Conservation (phyloP, 2,113 vertebrate species). For the Gobiocypris rarus region DNA sequence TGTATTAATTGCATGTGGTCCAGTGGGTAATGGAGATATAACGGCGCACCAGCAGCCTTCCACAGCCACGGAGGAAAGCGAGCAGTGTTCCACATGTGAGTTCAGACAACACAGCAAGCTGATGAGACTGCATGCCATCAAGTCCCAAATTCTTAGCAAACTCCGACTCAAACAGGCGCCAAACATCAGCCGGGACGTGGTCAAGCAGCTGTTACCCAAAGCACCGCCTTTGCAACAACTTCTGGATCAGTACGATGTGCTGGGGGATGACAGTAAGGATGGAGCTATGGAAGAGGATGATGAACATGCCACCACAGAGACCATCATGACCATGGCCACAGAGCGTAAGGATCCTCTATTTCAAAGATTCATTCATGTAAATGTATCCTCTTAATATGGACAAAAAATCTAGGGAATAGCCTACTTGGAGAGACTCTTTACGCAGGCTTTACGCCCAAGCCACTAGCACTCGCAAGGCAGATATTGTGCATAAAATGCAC, state of each 20-base stretch:
- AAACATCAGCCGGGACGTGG: conserved; percentile 94
- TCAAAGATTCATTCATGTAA: neutral
- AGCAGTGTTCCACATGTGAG: conserved; percentile 89
- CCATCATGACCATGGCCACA: conserved; percentile 92
- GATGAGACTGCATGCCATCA: conserved; percentile 95
- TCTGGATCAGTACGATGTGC: conserved; percentile 97
- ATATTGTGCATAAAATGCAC: neutral
- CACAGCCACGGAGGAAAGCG: conserved; percentile 81
- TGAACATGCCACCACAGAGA: conserved; percentile 93
- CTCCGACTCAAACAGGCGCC: conserved; percentile 95
- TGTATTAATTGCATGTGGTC: conserved; percentile 82
- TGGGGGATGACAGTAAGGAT: conserved; percentile 91
- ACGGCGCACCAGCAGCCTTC: conserved; percentile 77
- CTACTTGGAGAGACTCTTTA: conserved; percentile 5
- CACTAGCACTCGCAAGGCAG: neutral
- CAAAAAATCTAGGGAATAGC: neutral
- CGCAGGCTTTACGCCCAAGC: neutral
- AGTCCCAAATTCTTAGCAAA: conserved; percentile 98
- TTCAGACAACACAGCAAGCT: conserved; percentile 94
- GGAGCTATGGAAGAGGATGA: conserved; percentile 91
- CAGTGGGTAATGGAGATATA: conserved; percentile 82
- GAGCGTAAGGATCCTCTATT: conserved; percentile 82
- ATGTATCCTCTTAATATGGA: conserved; percentile 9
- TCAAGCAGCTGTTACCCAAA: conserved; percentile 93
- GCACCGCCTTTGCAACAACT: conserved; percentile 95